Evolutionary conservation across 1,140 invertebrate species (phyloP), one percentile per base, ranked within the genome.

Genomic region (Triops longicaudatus): DNA sequence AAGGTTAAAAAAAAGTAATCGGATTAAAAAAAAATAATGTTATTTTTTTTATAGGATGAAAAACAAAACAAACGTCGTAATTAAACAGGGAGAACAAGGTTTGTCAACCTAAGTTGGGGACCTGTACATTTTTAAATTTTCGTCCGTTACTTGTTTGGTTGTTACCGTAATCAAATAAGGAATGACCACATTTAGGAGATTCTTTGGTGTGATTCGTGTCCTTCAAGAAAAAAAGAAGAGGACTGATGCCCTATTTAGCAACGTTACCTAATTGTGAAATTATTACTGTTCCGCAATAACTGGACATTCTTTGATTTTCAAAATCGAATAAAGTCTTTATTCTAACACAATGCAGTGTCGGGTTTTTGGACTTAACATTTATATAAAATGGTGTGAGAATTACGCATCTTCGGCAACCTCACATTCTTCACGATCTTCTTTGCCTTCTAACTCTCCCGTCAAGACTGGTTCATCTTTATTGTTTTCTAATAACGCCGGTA

Each of bases 1-100:
- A 96, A 95, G 90, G 94, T 93, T n/a, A n/a, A 87, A 11, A 42
- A 28, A 12, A 37, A 78, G 0, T 76, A n/a, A n/a, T 14, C 43
- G 10, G 26, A 26, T n/a, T n/a, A n/a, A n/a, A n/a, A n/a, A n/a
- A n/a, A n/a, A 10, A 11, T 75, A 5, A 26, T 28, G 22, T 0
- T 73, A 6, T 27, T 26, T 73, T 1, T 11, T 31, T 44, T 63
- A 1, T 27, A 75, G 74, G 74, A 75, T 2, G 74, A 75, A 26
- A 75, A 75, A 22, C 74, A 75, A 42, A 75, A 28, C 11, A 75
- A 75, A 63, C 43, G 63, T 12, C 74, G 74, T 41, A 75, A 75
- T 43, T 50, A 75, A 26, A 44, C 0, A 0, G n/a, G 14, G 17
- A 9, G n/a, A 22, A 63, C 31, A 7, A 63, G 5, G 14, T 63